A percentile compares a stretch with the other conserved stretches of the same genome.
Conservation (phyloP, 2,888 invertebrate species). For the Scaptomyza tumidula region DNA sequence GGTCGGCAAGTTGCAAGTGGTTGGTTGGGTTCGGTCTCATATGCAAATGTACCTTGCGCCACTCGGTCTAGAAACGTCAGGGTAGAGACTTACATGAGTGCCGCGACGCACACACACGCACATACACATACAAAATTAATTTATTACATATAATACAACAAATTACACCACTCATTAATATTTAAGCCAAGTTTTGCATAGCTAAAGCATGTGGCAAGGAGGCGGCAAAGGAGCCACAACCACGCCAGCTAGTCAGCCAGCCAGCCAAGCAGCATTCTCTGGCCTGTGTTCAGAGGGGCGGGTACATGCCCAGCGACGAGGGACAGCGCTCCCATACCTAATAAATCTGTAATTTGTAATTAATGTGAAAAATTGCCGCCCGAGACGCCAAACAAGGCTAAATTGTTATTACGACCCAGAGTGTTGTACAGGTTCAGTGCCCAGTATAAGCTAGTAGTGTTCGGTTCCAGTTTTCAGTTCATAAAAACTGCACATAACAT, state of each 20-base stretch:
- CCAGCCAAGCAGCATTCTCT: constrained; percentile 11
- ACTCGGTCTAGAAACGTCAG: constrained; percentile 61
- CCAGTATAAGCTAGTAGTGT: constrained; percentile 4
- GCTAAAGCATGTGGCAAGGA: constrained; percentile 48
- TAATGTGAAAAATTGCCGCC: constrained; percentile 80
- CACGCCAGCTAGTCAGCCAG: constrained; percentile 14
- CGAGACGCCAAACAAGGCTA: constrained; percentile 79
- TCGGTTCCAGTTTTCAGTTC: constrained; percentile 45
- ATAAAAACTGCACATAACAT: constrained; percentile 63
- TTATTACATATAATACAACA: constrained; percentile 81
- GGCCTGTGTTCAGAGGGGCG: constrained; percentile 30
- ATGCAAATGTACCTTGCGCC: constrained; percentile 69
- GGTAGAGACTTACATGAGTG: constrained; percentile 47
- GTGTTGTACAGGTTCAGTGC: constrained; percentile 42
- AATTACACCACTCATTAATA: constrained; percentile 81
- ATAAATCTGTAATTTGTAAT: constrained; percentile 82
- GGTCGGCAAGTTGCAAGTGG: constrained; percentile 72
- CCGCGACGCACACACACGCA: constrained; percentile 40
- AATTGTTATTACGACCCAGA: constrained; percentile 71
- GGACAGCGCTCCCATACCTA: constrained; percentile 65
- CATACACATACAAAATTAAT: constrained; percentile 73
- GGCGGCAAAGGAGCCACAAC: constrained; percentile 21
- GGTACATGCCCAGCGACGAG: constrained; percentile 41
- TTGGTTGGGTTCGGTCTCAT: constrained; percentile 46
- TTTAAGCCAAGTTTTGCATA: constrained; percentile 74